phyloP scores from a whole-genome alignment of 2,113 vertebrate genomes.

The Myocastor coypus region DNA sequence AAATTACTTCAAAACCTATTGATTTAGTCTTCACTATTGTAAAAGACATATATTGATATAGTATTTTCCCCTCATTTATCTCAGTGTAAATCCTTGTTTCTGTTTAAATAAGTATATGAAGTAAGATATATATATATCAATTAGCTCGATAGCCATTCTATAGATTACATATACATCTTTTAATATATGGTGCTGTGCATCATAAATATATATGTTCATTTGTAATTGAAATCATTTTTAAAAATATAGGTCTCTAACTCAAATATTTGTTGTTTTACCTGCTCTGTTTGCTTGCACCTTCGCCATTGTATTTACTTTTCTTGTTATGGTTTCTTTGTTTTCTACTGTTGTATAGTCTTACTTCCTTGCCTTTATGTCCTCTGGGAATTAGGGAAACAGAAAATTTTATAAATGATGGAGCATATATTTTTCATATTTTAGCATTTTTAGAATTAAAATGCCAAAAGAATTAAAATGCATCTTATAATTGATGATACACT shows the following conservation, averaged over 20 bases:
- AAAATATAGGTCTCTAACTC: not conserved
- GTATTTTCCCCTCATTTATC: not conserved
- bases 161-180: not conserved
- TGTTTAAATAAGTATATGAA: not conserved
- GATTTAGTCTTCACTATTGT: not conserved
- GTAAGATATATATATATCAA: not conserved
- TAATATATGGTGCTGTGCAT: not conserved
- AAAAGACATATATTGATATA: not conserved
- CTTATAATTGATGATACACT: not conserved
- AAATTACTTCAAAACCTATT: not conserved
- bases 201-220: not conserved
- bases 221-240: not conserved
- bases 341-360: not conserved
- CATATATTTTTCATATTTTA: not conserved
- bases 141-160: not conserved
- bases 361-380: not conserved
- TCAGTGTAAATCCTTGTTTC: not conserved
- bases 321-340: not conserved
- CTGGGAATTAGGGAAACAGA: not conserved
- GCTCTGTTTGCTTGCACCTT: not conserved
- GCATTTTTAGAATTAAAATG: constrained; percentile 3
- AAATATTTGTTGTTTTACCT: constrained; percentile 35
- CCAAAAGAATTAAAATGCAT: too few species aligned
- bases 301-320: not conserved
- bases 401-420: not conserved